phyloP scores from a whole-genome alignment of 2,113 vertebrate species.

The Isichthys henryi region DNA sequence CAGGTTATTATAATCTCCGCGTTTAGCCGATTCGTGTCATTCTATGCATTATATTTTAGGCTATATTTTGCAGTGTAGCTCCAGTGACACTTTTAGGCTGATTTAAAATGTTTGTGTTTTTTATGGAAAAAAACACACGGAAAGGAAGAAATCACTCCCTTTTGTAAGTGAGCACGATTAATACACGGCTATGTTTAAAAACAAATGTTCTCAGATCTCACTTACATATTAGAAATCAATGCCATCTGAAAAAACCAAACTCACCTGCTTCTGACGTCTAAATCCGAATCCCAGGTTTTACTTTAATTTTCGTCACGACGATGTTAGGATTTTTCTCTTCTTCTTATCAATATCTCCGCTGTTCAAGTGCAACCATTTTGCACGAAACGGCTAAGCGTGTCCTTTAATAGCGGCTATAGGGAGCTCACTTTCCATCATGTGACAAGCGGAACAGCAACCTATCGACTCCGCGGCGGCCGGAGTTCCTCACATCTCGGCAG shows the following conservation, averaged over 20 bases:
- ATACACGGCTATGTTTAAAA: neutral
- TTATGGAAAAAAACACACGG: neutral
- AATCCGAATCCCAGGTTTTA: neutral
- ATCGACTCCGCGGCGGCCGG: slow-evolving; percentile 33
- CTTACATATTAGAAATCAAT: neutral
- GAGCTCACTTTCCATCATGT: slow-evolving; percentile 29
- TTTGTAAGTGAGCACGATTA: neutral
- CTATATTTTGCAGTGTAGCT: neutral
- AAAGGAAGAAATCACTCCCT: neutral
- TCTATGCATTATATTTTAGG: neutral
- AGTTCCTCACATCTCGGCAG: slow-evolving; percentile 24
- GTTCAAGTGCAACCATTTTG: neutral
- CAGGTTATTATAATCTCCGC: neutral
- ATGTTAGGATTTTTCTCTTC: neutral
- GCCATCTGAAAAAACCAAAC: neutral
- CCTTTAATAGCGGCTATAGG: slow-evolving; percentile 7
- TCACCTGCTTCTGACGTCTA: neutral
- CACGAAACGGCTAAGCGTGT: neutral
- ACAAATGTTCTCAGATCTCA: neutral
- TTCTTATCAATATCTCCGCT: neutral
- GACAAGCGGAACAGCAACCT: slow-evolving; percentile 35
- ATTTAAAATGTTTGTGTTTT: neutral
- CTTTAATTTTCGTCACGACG: neutral
- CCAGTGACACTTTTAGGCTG: neutral
- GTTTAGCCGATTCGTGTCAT: neutral